These are phyloP conservation scores for Gallinago paraguaiae DNA, from an alignment of 2,113 vertebrate species.

Conservation along the genomic window DNA sequence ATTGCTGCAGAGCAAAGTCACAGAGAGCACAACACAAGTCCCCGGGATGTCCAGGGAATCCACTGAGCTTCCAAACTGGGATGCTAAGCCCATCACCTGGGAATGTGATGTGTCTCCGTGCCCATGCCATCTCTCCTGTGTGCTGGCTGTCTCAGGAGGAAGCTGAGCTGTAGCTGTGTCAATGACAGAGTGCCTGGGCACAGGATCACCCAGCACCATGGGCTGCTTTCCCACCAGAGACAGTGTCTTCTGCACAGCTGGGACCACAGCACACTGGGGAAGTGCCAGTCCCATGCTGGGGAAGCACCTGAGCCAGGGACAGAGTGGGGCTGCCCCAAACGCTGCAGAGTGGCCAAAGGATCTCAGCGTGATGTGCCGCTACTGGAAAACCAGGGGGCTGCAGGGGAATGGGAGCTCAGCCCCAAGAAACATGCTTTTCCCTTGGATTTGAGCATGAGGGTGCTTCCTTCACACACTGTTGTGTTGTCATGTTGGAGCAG, in stretches of 20 bases:
- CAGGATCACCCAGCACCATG: rapidly evolving
- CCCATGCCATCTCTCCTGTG: rapidly evolving
- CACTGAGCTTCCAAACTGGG: not conserved
- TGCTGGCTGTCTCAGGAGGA: not conserved
- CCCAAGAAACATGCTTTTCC: not conserved
- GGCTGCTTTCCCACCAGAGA: not conserved
- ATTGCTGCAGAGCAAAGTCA: not conserved
- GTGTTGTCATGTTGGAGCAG: not conserved
- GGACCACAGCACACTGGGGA: rapidly evolving
- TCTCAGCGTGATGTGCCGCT: not conserved
- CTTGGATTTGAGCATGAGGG: not conserved
- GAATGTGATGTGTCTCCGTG: not conserved
- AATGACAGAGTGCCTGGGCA: rapidly evolving
- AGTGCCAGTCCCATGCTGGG: not conserved
- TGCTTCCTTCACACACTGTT: not conserved
- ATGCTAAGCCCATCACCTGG: not conserved
- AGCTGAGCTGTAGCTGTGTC: not conserved
- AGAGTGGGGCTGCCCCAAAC: not conserved
- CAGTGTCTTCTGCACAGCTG: not conserved
- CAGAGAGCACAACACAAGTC: not conserved
- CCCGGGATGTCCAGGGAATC: not conserved
- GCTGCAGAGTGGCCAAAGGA: not conserved
- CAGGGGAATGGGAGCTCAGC: rapidly evolving
- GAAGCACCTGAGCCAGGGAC: not conserved
- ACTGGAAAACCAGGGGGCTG: not conserved